phyloP scores from a whole-genome alignment of 2,113 vertebrate genomes.

The Egretta garzetta region DNA sequence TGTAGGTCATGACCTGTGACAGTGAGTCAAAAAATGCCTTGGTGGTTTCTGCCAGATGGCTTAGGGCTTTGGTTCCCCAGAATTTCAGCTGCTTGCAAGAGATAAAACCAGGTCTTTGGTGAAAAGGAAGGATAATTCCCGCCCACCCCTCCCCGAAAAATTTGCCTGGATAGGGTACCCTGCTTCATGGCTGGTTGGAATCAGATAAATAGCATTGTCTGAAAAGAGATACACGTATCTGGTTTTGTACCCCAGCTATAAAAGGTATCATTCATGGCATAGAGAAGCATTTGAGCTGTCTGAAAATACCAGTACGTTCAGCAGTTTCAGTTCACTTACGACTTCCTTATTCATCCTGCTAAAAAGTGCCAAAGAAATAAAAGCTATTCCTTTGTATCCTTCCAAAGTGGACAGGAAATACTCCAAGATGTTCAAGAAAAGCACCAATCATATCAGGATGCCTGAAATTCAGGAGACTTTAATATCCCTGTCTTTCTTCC shows the following conservation, averaged over 20 bases:
- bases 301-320: background rate
- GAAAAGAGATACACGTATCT: background rate
- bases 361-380: background rate
- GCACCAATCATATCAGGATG: background rate
- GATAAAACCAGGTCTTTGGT: background rate
- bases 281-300: background rate
- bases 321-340: background rate
- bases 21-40: background rate
- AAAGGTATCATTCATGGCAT: rapidly evolving
- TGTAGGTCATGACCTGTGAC: background rate
- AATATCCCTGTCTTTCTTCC: background rate
- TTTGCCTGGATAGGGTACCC: background rate
- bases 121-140: background rate
- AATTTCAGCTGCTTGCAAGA: background rate
- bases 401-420: background rate
- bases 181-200: background rate
- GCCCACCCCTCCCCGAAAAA: background rate
- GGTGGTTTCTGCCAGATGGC: background rate
- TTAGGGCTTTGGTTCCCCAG: background rate
- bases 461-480: background rate
- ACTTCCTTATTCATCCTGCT: background rate
- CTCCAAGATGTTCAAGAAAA: background rate
- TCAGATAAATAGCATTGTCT: background rate
- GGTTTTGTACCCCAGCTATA: background rate
- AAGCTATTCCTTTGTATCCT: background rate